A percentile compares a stretch with the other conserved stretches of the same genome.
Conservation (phyloP, 2,797 vertebrate genomes). For the Falco concolor region DNA sequence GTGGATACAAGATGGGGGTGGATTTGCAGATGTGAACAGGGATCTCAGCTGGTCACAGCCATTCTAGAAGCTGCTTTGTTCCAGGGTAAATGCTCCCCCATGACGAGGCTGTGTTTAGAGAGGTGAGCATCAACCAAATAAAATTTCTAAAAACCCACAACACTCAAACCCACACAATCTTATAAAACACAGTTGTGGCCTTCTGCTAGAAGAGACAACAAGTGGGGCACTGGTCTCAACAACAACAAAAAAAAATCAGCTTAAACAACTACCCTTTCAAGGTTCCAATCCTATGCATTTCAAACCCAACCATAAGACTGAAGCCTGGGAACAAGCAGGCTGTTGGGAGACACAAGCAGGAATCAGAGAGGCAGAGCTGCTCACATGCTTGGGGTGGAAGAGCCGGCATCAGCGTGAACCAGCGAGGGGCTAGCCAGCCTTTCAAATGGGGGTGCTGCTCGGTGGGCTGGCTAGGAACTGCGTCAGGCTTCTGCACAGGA, state of each 20-base stretch:
- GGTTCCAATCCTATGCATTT: neutral
- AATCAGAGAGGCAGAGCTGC: neutral
- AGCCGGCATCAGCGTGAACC: rapidly evolving
- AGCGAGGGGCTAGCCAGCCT: neutral
- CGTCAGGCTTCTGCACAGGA: neutral
- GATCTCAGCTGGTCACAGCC: neutral
- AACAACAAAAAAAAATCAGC: too few relatives aligned
- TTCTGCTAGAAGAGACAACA: neutral
- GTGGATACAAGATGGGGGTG: neutral
- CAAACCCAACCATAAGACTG: neutral
- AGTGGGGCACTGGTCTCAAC: neutral
- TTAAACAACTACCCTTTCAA: neutral
- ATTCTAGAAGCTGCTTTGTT: neutral
- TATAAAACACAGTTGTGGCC: neutral
- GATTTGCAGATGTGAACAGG: neutral
- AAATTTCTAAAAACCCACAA: neutral
- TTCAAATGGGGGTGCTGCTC: neutral
- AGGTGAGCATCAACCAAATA: neutral
- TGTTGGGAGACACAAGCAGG: neutral
- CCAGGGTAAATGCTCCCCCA: neutral
- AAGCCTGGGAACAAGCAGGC: neutral
- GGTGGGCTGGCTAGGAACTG: neutral
- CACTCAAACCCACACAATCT: neutral
- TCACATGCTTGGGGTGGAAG: neutral
- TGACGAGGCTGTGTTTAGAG: neutral